These are phyloP conservation scores for Hypselothyrea guttata DNA, from an alignment of 2,888 invertebrate genomes.

Conservation along the genomic window DNA sequence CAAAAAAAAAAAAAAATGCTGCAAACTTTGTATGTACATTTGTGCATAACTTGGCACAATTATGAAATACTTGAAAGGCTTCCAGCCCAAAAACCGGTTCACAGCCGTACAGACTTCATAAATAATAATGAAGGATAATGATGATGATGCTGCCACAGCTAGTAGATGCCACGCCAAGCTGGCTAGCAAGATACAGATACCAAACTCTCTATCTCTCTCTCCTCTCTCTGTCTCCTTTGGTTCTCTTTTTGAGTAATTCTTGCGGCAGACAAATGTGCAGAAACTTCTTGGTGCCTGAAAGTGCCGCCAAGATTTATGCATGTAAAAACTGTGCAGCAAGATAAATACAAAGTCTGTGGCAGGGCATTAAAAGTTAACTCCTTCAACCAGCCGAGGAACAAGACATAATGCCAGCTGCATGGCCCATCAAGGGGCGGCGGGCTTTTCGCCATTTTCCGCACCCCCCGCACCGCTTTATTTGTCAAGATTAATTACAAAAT, in stretches of 20 bases:
- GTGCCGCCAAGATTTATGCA: slow-evolving; percentile 61
- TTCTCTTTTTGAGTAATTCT: not conserved
- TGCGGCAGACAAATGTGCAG: slow-evolving; percentile 24
- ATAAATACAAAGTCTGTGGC: slow-evolving; percentile 51
- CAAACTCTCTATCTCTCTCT: not conserved
- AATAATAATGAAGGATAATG: slow-evolving; percentile 78
- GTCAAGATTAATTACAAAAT: slow-evolving; percentile 76
- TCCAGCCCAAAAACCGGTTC: slow-evolving; percentile 49
- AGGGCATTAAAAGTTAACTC: slow-evolving; percentile 45
- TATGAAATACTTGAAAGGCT: slow-evolving; percentile 73
- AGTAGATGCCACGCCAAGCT: slow-evolving; percentile 39
- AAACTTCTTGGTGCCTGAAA: slow-evolving; percentile 32
- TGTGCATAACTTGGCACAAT: slow-evolving; percentile 75
- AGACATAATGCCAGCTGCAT: slow-evolving; percentile 10
- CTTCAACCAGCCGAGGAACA: slow-evolving; percentile 16
- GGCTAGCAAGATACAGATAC: slow-evolving; percentile 28
- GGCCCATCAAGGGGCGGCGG: slow-evolving; percentile 1
- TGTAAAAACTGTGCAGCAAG: slow-evolving; percentile 41
- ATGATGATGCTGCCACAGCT: slow-evolving; percentile 58
- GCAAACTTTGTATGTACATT: slow-evolving; percentile 33
- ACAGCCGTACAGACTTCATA: slow-evolving; percentile 44
- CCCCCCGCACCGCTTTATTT: slow-evolving; percentile 60
- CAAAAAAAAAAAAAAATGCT: slow-evolving; percentile 34
- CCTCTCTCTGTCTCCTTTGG: not conserved
- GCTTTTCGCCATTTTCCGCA: slow-evolving; percentile 4